phyloP scores from a whole-genome alignment of 1,140 invertebrate species.

The Teleogryllus occipitalis region DNA sequence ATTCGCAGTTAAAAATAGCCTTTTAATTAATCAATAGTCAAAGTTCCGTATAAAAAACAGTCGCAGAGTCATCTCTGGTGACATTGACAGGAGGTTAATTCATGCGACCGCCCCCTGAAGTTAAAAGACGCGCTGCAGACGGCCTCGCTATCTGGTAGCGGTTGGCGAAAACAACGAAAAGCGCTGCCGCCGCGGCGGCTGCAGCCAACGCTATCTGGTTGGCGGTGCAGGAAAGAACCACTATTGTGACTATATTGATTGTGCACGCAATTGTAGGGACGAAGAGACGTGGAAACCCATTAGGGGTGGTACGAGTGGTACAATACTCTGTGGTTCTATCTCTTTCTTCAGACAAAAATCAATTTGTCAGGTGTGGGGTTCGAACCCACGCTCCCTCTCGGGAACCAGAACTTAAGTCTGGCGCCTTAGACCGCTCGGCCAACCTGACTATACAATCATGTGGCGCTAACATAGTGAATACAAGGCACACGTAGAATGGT shows the following conservation, averaged over 20 bases:
- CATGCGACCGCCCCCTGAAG: no score
- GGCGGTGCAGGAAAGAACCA: background rate
- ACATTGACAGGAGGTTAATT: no score
- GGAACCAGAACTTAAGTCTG: constrained; percentile 31
- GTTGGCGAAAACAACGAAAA: background rate
- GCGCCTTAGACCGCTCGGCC: constrained; percentile 29
- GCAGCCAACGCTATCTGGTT: background rate
- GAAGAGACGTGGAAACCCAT: no score
- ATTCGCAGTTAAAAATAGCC: no score
- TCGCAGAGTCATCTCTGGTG: no score
- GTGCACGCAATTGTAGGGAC: no score
- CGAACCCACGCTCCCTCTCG: constrained; percentile 28
- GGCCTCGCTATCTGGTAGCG: background rate
- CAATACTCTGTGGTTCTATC: background rate
- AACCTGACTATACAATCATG: constrained; percentile 25
- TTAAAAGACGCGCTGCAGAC: background rate
- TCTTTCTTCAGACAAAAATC: constrained; percentile 10
- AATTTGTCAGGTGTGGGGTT: constrained; percentile 29
- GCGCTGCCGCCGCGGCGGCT: no score
- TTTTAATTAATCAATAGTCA: no score
- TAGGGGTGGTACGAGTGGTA: no score
- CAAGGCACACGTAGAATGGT: background rate
- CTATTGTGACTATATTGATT: no score
- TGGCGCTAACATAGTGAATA: background rate
- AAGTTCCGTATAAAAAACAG: no score